A percentile compares a stretch with the other conserved stretches of the same genome.
phyloP scores from a whole-genome alignment of 2,888 invertebrate genomes.

The Acanthosepion lycidas region DNA sequence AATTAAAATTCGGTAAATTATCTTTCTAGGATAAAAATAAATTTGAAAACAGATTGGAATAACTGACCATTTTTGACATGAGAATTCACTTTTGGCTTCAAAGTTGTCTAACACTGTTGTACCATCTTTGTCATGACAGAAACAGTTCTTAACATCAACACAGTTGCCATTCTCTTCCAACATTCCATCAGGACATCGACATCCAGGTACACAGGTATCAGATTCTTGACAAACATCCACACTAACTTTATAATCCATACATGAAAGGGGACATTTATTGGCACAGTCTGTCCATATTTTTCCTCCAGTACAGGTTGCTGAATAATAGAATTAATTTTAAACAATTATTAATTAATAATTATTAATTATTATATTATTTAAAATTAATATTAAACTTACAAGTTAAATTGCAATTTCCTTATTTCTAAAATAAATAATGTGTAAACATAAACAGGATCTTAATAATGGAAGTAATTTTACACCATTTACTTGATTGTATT shows the following conservation, averaged over 20 bases:
- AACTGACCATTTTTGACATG: constrained; percentile 37
- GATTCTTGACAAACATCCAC: constrained; percentile 51
- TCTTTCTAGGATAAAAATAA: neutral
- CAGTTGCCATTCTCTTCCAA: constrained; percentile 52
- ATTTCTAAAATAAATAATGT: no score
- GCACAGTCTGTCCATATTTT: constrained; percentile 54
- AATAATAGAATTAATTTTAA: neutral
- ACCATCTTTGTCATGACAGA: constrained; percentile 52
- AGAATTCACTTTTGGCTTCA: constrained; percentile 38
- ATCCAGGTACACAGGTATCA: constrained; percentile 53
- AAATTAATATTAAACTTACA: no score
- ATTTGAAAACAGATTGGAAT: neutral
- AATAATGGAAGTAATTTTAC: no score
- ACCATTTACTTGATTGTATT: no score
- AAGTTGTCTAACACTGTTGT: constrained; percentile 39
- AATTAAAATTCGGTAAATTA: neutral
- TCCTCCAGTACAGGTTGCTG: constrained; percentile 43
- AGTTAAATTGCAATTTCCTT: no score
- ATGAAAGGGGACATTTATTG: constrained; percentile 54
- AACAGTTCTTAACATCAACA: constrained; percentile 52
- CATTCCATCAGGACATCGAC: constrained; percentile 52
- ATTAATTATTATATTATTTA: no score
- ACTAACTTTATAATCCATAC: constrained; percentile 51
- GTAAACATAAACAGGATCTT: no score
- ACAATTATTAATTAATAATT: no score